Conservation (phyloP, 2,113 vertebrate species). For the Spheniscus mendiculus region DNA sequence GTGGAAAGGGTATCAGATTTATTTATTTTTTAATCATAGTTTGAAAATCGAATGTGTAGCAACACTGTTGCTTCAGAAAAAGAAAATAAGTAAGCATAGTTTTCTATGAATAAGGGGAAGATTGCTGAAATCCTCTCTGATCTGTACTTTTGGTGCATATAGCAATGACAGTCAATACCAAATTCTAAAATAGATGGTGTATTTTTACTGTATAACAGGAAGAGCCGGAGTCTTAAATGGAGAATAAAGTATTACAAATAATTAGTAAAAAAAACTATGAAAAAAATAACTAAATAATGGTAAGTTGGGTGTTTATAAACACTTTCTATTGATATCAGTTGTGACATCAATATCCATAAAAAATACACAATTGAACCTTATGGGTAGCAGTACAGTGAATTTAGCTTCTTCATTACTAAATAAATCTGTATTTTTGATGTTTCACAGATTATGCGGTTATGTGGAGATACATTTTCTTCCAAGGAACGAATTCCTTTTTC, state of each 20-base stretch:
- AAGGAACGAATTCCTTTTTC: not conserved
- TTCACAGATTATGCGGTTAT: not conserved
- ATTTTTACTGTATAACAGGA: not conserved
- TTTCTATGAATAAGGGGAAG: not conserved
- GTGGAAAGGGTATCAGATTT: not conserved
- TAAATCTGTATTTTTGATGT: not conserved
- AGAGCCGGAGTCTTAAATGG: not conserved
- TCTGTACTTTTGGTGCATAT: not conserved
- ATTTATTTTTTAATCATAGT: not conserved
- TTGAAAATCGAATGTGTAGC: not conserved
- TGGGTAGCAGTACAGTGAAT: not conserved
- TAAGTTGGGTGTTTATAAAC: not conserved
- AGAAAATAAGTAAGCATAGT: not conserved
- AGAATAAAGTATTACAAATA: not conserved
- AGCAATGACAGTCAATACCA: not conserved
- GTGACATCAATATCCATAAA: not conserved
- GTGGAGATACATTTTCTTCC: not conserved
- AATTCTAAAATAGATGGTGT: not conserved
- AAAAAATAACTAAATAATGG: not conserved
- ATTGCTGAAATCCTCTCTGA: not conserved
- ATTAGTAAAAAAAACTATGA: not conserved
- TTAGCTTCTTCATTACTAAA: not conserved
- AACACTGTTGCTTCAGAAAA: not conserved
- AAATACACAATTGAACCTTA: not conserved
- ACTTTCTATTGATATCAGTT: not conserved